These are phyloP conservation scores for Typhlomys cinereus DNA, from an alignment of 2,113 vertebrate genomes.

Conservation along the genomic window DNA sequence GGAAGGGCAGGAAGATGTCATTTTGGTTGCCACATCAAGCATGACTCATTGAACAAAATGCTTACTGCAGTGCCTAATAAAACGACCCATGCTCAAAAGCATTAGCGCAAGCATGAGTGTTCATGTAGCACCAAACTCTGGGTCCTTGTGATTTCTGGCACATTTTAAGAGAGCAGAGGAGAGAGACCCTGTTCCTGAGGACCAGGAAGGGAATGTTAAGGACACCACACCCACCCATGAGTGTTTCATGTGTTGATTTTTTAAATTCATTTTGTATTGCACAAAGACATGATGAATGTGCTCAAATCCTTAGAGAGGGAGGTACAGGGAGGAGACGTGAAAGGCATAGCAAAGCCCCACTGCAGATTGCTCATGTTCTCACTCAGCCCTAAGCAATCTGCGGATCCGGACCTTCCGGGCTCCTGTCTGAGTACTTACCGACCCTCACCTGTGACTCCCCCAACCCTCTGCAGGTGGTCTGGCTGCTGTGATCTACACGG, in stretches of 20 bases:
- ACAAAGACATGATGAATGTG: not conserved
- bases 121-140: not conserved
- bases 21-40: not conserved
- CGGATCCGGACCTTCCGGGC: too few relatives aligned
- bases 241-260: not conserved
- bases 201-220: not conserved
- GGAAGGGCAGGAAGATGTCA: not conserved
- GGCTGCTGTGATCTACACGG: conserved; percentile 98
- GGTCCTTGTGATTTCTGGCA: not conserved
- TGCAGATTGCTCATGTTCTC: too few relatives aligned
- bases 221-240: not conserved
- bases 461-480: conserved; percentile 93
- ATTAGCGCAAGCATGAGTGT: too few relatives aligned
- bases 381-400: not conserved
- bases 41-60: not conserved
- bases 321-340: not conserved
- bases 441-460: not conserved
- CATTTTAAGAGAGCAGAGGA: not conserved
- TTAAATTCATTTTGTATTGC: not conserved
- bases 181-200: not conserved
- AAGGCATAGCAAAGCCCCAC: not conserved
- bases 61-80: too few relatives aligned
- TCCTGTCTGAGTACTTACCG: not conserved
- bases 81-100: not conserved
- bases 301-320: not conserved